Percentiles rank a stretch among this genome's conserved stretches.
These are phyloP conservation scores for Pimpla rufipes DNA, from an alignment of 2,888 invertebrate genomes.

Conservation along the genomic window DNA sequence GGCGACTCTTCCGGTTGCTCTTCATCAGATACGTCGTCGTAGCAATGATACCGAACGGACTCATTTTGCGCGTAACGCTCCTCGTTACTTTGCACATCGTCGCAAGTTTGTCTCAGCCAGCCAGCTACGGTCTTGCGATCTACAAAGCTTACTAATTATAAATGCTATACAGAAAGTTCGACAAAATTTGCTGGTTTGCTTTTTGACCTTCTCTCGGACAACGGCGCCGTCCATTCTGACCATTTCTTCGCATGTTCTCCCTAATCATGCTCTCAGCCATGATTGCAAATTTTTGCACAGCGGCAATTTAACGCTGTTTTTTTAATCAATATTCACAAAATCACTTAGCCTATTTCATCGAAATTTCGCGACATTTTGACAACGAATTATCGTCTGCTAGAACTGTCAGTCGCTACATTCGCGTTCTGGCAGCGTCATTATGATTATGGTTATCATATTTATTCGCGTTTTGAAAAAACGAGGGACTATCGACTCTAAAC, in stretches of 20 bases:
- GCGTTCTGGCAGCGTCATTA: not conserved
- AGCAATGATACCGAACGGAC: constrained; percentile 61
- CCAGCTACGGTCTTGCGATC: constrained; percentile 65
- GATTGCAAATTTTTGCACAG: constrained; percentile 21
- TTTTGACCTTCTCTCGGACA: constrained; percentile 14
- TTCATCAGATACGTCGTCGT: constrained; percentile 55
- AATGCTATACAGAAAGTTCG: not conserved
- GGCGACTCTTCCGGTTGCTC: constrained; percentile 53
- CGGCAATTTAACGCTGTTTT: constrained; percentile 3
- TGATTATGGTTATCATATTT: constrained; percentile 4
- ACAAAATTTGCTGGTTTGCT: not conserved
- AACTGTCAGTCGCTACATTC: not conserved
- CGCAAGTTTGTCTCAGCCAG: constrained; percentile 62
- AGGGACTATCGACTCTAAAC: too few relatives aligned
- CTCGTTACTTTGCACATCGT: constrained; percentile 53
- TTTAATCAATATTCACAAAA: constrained; percentile 23
- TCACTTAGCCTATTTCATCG: constrained; percentile 16
- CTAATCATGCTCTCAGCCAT: constrained; percentile 32
- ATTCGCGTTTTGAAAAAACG: not conserved
- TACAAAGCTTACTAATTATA: constrained; percentile 12
- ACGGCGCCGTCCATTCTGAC: not conserved
- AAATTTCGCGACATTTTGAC: constrained; percentile 58
- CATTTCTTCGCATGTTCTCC: constrained; percentile 12
- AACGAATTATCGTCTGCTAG: constrained; percentile 21
- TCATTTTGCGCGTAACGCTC: constrained; percentile 54